Evolutionary conservation across 2,888 invertebrate species (phyloP).

Genomic region (Hyalella azteca): DNA sequence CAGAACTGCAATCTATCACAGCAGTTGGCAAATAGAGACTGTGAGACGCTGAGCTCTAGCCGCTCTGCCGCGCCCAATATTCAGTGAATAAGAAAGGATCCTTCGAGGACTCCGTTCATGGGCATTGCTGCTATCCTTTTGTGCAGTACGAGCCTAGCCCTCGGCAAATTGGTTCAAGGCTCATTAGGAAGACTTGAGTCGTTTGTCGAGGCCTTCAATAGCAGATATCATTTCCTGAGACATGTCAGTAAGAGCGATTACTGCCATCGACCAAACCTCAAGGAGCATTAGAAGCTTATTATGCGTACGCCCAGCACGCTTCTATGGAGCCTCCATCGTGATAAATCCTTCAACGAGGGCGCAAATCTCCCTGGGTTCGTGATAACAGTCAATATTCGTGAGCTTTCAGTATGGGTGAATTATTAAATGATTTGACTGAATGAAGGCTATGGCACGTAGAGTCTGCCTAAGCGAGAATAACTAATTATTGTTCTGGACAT

Average conservation of each 20-base stretch:
- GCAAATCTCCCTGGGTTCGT: too few species aligned
- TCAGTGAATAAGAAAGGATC: constrained; percentile 14
- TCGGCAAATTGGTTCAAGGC: constrained; percentile 34
- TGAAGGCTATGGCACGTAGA: too few species aligned
- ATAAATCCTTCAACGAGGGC: neutral
- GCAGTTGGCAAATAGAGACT: too few species aligned
- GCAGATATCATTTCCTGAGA: constrained; percentile 32
- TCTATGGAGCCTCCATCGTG: neutral
- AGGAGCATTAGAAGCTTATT: neutral
- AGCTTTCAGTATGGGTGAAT: too few species aligned
- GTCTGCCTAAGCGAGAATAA: too few species aligned
- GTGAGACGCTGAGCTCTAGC: neutral
- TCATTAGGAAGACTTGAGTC: constrained; percentile 26
- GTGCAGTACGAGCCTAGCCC: constrained; percentile 17
- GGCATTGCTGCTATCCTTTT: neutral
- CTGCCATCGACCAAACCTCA: neutral
- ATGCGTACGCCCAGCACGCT: neutral
- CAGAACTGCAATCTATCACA: too few species aligned
- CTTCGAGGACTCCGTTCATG: neutral
- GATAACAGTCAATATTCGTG: too few species aligned
- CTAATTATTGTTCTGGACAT: too few species aligned
- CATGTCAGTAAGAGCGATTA: constrained; percentile 26
- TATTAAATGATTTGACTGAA: too few species aligned
- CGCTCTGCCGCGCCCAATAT: constrained; percentile 4
- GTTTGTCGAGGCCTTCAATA: constrained; percentile 23